These are phyloP conservation scores for Cairina moschata DNA, from an alignment of 2,113 vertebrate genomes.

Conservation along the genomic window DNA sequence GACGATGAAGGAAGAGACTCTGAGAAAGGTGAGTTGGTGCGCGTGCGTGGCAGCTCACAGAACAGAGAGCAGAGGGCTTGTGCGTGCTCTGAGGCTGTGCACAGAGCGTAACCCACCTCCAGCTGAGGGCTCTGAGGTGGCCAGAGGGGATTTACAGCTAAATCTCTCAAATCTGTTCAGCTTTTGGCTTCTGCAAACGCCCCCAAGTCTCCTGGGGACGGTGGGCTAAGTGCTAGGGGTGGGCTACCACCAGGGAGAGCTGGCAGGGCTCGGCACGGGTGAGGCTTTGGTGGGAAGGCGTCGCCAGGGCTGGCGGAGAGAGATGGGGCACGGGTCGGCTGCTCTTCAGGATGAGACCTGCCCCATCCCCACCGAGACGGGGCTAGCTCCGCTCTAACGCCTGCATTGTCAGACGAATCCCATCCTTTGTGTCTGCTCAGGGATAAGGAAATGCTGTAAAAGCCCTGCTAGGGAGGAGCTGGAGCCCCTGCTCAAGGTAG, in stretches of 20 bases:
- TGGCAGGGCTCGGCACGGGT: not conserved
- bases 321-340: rapidly evolving
- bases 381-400: not conserved
- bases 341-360: not conserved
- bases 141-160: not conserved
- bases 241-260: not conserved
- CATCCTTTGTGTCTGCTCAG: not conserved
- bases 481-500: not conserved
- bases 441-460: not conserved
- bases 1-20: conserved; percentile 75
- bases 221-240: rapidly evolving
- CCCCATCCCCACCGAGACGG: not conserved
- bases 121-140: rapidly evolving
- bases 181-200: rapidly evolving
- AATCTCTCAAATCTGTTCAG: not conserved
- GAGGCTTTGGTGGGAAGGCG: not conserved
- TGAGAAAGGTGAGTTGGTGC: conserved; percentile 72
- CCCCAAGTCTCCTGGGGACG: not conserved
- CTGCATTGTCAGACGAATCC: not conserved
- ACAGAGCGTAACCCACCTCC: not conserved
- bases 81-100: rapidly evolving
- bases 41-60: not conserved
- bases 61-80: not conserved
- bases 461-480: not conserved
- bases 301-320: not conserved